A percentile compares a stretch with the other conserved stretches of the same genome.
Conservation (phyloP, 2,113 vertebrate species). For the Malaclemys terrapin region DNA sequence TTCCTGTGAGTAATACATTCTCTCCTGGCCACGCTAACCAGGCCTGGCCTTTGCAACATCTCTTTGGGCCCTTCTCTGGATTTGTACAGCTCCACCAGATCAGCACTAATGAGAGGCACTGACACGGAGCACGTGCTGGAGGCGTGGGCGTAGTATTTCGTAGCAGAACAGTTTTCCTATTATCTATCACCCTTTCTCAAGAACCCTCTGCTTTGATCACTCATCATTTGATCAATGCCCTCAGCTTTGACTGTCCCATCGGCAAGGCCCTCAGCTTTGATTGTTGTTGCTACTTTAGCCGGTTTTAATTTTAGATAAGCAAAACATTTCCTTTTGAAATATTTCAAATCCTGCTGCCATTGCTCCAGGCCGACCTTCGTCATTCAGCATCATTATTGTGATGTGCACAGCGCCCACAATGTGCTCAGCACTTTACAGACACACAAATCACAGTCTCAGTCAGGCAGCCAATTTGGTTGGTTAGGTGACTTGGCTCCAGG, state of each 20-base stretch:
- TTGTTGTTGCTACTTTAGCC: constrained; percentile 59
- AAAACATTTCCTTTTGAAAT: constrained; percentile 53
- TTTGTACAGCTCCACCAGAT: background rate
- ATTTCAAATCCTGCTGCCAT: constrained; percentile 46
- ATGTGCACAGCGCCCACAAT: constrained; percentile 46
- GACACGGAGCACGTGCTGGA: background rate
- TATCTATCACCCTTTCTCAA: constrained; percentile 14
- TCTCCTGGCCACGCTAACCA: background rate
- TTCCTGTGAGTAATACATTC: background rate
- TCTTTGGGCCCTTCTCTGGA: background rate
- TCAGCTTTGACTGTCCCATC: constrained; percentile 30
- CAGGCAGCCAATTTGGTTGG: background rate
- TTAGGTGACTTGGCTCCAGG: background rate
- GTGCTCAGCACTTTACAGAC: constrained; percentile 16
- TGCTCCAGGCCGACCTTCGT: constrained; percentile 32
- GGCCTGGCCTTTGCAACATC: background rate
- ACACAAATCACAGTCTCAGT: constrained; percentile 14
- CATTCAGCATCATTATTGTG: constrained; percentile 63
- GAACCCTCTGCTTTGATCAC: background rate
- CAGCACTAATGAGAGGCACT: background rate
- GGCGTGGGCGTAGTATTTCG: background rate
- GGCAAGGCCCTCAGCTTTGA: constrained; percentile 29
- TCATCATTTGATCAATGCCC: constrained; percentile 21
- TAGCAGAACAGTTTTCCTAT: background rate
- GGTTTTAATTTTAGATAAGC: constrained; percentile 54